Evolutionary conservation across 2,888 invertebrate species (phyloP).

Genomic region (Dorcus parallelipipedus): DNA sequence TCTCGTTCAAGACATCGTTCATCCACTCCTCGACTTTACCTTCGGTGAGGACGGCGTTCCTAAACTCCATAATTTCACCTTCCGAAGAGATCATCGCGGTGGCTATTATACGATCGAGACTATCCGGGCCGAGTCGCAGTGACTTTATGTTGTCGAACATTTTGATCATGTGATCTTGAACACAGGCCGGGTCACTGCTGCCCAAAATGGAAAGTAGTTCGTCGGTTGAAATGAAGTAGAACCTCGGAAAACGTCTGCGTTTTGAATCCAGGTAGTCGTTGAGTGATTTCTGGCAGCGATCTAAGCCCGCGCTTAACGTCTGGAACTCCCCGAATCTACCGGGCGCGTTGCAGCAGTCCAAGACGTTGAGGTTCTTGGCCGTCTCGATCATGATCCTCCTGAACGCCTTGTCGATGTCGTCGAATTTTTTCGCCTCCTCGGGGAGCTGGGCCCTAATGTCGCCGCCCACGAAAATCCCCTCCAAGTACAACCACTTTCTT

Average conservation of each 20-base stretch:
- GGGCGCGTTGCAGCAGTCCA: conserved; percentile 70
- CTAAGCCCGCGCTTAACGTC: conserved; percentile 69
- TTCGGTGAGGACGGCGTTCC: conserved; percentile 65
- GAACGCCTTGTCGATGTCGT: conserved; percentile 80
- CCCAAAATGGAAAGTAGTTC: conserved; percentile 87
- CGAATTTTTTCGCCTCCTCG: conserved; percentile 87
- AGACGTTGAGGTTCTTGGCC: conserved; percentile 73
- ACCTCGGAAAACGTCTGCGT: conserved; percentile 82
- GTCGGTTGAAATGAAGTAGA: conserved; percentile 92
- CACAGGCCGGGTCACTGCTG: conserved; percentile 76
- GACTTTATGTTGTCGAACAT: conserved; percentile 91
- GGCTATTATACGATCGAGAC: conserved; percentile 64
- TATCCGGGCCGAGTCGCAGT: conserved; percentile 65
- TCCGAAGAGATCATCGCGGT: conserved; percentile 86
- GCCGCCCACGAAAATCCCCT: conserved; percentile 87
- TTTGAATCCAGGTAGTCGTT: conserved; percentile 88
- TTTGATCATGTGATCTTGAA: conserved; percentile 93
- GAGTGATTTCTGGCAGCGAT: conserved; percentile 87
- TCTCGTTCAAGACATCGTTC: conserved; percentile 79
- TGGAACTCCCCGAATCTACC: conserved; percentile 75
- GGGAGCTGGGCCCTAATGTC: conserved; percentile 85
- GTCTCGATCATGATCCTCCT: conserved; percentile 83
- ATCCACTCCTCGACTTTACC: conserved; percentile 92
- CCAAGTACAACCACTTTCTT: conserved; percentile 87
- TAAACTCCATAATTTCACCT: conserved; percentile 83